Conservation (phyloP, 2,888 invertebrate species). For the Phytoseiulus persimilis region DNA sequence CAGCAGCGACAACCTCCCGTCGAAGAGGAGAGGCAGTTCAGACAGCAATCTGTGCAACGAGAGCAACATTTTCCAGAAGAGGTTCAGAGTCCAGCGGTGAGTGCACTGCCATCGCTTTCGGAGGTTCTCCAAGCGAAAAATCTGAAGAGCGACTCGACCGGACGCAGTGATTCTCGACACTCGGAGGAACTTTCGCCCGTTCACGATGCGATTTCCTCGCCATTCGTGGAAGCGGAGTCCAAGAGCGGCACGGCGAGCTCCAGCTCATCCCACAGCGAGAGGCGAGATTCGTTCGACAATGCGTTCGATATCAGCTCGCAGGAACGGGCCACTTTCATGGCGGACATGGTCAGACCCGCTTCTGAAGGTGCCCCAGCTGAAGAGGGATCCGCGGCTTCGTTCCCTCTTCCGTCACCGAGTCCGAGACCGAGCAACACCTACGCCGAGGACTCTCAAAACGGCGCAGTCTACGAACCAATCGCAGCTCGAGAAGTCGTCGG, state of each 20-base stretch:
- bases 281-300: neutral
- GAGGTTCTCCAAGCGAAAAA: conserved; percentile 9
- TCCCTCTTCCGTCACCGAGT: neutral
- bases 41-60: neutral
- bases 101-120: neutral
- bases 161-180: neutral
- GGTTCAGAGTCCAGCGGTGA: neutral
- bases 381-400: neutral
- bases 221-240: neutral
- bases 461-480: neutral
- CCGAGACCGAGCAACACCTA: neutral
- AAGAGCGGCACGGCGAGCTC: neutral
- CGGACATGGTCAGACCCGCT: conserved; percentile 16
- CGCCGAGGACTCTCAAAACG: neutral
- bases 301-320: neutral
- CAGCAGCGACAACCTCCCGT: no score
- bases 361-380: conserved; percentile 30
- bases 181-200: neutral
- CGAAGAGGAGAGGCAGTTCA: neutral
- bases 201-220: neutral
- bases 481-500: conserved; percentile 22
- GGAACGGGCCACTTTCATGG: neutral
- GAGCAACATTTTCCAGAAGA: neutral
- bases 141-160: neutral
- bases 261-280: neutral